Evolutionary conservation across 2,113 vertebrate genomes (phyloP).

Genomic region (Grantiella picta): DNA sequence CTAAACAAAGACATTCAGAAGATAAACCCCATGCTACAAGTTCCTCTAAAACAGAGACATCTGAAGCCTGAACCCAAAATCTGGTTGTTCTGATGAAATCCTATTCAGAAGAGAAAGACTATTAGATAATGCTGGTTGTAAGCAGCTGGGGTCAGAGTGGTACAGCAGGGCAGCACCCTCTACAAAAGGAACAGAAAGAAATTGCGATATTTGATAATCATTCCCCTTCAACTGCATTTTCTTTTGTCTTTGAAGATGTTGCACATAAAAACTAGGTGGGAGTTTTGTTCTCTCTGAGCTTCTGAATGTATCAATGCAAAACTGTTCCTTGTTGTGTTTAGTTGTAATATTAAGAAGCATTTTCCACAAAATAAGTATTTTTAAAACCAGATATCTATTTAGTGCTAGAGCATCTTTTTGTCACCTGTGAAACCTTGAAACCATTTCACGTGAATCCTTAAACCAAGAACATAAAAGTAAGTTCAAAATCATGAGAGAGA

Average conservation of each 20-base stretch:
- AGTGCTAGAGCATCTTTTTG: not conserved
- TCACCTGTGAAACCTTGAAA: not conserved
- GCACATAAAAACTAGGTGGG: not conserved
- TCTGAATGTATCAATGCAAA: not conserved
- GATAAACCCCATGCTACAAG: not conserved
- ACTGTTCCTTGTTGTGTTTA: not conserved
- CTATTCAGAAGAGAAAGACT: not conserved
- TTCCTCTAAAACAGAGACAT: not conserved
- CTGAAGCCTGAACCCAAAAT: not conserved
- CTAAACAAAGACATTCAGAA: not conserved
- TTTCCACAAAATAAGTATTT: not conserved
- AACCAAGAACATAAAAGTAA: not conserved
- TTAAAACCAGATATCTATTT: not conserved
- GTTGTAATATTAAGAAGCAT: not conserved
- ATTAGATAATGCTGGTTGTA: not conserved
- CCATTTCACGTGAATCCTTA: not conserved
- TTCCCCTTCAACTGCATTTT: not conserved
- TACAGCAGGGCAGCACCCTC: not conserved
- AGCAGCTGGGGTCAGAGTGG: not conserved
- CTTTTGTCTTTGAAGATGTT: not conserved
- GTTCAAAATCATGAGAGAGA: not conserved
- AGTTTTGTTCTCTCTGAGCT: not conserved
- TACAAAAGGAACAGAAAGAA: not conserved
- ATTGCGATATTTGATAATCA: not conserved
- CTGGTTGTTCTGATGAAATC: not conserved